These are phyloP conservation scores for Genyomyrus donnyi DNA, from an alignment of 2,113 vertebrate genomes.

Conservation along the genomic window DNA sequence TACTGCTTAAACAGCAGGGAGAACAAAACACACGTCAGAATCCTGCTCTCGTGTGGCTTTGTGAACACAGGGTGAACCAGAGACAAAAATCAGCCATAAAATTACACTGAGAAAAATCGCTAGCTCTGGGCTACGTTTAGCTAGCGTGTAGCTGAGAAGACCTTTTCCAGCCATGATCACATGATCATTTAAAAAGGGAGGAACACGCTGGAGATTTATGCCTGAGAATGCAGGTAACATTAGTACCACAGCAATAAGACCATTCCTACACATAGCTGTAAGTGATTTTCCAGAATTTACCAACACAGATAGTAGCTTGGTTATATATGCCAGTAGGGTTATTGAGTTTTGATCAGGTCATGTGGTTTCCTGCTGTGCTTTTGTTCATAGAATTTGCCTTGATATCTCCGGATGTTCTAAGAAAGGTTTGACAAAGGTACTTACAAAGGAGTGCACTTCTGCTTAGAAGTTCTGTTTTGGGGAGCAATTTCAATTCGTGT, in stretches of 20 bases:
- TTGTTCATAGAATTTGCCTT: not conserved
- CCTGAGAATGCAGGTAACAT: not conserved
- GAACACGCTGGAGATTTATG: not conserved
- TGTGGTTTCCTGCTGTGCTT: not conserved
- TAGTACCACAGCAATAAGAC: not conserved
- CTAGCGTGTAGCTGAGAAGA: not conserved
- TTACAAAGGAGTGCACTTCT: not conserved
- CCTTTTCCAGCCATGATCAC: not conserved
- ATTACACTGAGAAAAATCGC: not conserved
- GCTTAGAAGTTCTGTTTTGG: not conserved
- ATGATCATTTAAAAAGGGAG: not conserved
- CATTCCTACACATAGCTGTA: not conserved
- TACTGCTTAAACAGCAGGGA: not conserved
- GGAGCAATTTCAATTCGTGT: not conserved
- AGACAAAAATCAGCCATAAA: not conserved
- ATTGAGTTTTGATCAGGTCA: not conserved
- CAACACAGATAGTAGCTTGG: not conserved
- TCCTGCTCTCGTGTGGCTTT: not conserved
- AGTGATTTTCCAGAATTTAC: not conserved
- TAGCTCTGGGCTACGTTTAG: not conserved
- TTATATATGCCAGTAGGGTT: not conserved
- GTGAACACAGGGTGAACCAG: not conserved
- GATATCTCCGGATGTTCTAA: not conserved
- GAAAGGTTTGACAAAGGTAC: not conserved
- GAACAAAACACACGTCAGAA: not conserved